phyloP scores from a whole-genome alignment of 2,888 invertebrate species.

The Torymus auratus region DNA sequence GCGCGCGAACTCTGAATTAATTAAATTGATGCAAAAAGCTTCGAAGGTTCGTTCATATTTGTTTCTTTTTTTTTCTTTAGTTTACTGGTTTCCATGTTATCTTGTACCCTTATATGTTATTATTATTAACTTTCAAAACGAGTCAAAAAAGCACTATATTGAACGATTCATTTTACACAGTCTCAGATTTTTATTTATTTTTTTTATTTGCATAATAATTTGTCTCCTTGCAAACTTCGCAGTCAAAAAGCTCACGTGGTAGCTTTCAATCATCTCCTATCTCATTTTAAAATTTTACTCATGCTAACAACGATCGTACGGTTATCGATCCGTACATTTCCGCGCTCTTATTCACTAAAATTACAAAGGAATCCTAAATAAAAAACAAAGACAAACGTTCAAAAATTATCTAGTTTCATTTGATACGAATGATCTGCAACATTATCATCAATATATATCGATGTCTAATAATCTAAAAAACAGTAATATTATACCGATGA shows the following conservation, averaged over 20 bases:
- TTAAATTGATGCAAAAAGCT: constrained; percentile 51
- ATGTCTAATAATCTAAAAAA: too few relatives aligned
- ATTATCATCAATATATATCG: neutral
- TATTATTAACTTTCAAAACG: constrained; percentile 37
- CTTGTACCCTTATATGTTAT: constrained; percentile 4
- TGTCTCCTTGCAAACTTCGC: constrained; percentile 6
- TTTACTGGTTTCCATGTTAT: neutral
- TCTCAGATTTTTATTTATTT: constrained; percentile 44
- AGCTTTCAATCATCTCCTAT: constrained; percentile 8
- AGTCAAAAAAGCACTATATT: constrained; percentile 44
- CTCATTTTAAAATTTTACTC: constrained; percentile 11
- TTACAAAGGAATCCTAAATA: constrained; percentile 9
- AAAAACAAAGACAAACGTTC: constrained; percentile 3
- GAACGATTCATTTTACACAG: constrained; percentile 52
- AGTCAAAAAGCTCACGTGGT: constrained; percentile 18
- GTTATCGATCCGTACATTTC: constrained; percentile 33
- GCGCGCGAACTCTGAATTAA: constrained; percentile 17
- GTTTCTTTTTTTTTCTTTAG: constrained; percentile 15
- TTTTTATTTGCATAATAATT: constrained; percentile 25
- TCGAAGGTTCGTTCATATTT: constrained; percentile 2
- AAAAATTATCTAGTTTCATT: neutral
- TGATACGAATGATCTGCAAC: neutral
- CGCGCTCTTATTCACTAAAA: constrained; percentile 31
- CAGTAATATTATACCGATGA: too few relatives aligned
- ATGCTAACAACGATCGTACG: constrained; percentile 23